Base-by-base conservation (phyloP, 2,888 invertebrate species). In the Entomobrya proxima region DNA sequence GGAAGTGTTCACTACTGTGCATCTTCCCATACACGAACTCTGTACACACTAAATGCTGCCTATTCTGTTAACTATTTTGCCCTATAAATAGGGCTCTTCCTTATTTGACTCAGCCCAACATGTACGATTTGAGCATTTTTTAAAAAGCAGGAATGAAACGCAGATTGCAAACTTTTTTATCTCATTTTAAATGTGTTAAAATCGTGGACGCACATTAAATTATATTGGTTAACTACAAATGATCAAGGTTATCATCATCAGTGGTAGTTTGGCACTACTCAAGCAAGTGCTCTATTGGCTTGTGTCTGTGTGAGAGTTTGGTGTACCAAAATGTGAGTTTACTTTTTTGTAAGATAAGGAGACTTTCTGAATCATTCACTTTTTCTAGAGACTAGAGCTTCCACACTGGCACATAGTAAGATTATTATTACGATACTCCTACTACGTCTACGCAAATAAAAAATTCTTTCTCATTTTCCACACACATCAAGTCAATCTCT, bases 191-290 rank as follows among this genome's bases (percentile, higher is more conserved):
- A 61, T 21, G 61, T 32, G 61, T 15, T 32, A 61, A 32, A 13
- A 30, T 61, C 32, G 30, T 61, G 61, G 61, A 61, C 30, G 32
- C 21, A 61, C 32, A 32, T 61, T 61, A 32, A 61, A 9, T 30
- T 4, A 69, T 40, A 21, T 40, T 64, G 13, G 40, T 40, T 69
- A 69, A 40, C 40, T 40, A 69, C 40, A 24, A 69, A 69, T 69
- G 67, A 69, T 69, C 67, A 69, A 69, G 67, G 67, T 69, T 69
- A 69, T 69, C 37, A 69, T 21, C 7, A 40, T n/a, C 15, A 40
- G 67, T 40, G 30, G 30, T 69, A 21, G 21, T 40, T 40, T 15
- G 15, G 44, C 15, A 40, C 44, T 24, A 40, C 37, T 21, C 24
- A 64, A 69, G 15, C 11, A 27, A 6, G 32, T 27, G 18, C 5